phyloP scores from a whole-genome alignment of 2,797 vertebrate species.

The Sebastes ruberrimus region DNA sequence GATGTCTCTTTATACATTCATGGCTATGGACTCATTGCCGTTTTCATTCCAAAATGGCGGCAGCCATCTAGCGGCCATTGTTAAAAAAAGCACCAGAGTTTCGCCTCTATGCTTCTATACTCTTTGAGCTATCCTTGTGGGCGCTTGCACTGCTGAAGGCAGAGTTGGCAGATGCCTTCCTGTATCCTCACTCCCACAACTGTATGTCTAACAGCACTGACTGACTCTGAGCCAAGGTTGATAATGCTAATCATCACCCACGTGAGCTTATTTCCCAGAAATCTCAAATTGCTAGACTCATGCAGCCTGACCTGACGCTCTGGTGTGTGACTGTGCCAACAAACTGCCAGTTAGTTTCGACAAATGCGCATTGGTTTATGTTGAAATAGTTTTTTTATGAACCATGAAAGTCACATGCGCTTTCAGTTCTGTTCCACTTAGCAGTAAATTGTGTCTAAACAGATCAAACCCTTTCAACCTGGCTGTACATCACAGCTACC shows the following conservation, averaged over 20 bases:
- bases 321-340: conserved; percentile 7
- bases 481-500: not conserved
- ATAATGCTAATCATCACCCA: conserved; percentile 53
- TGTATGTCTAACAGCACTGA: conserved; percentile 29
- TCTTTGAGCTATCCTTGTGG: conserved; percentile 10
- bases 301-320: conserved; percentile 3
- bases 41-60: too few species aligned
- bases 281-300: conserved; percentile 28
- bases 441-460: not conserved
- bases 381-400: not conserved
- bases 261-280: conserved; percentile 44
- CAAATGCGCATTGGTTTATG: not conserved
- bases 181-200: conserved; percentile 31
- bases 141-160: conserved; percentile 21
- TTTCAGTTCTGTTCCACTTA: not conserved
- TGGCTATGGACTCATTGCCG: too few species aligned
- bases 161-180: conserved; percentile 37
- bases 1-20: too few species aligned
- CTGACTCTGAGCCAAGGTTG: conserved; percentile 41
- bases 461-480: not conserved
- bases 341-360: conserved; percentile 2
- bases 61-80: too few species aligned
- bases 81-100: too few species aligned
- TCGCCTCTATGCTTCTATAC: too few species aligned
- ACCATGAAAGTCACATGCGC: not conserved